These are phyloP conservation scores for Odobenus rosmarus DNA, from an alignment of 2,113 vertebrate genomes.

Conservation along the genomic window DNA sequence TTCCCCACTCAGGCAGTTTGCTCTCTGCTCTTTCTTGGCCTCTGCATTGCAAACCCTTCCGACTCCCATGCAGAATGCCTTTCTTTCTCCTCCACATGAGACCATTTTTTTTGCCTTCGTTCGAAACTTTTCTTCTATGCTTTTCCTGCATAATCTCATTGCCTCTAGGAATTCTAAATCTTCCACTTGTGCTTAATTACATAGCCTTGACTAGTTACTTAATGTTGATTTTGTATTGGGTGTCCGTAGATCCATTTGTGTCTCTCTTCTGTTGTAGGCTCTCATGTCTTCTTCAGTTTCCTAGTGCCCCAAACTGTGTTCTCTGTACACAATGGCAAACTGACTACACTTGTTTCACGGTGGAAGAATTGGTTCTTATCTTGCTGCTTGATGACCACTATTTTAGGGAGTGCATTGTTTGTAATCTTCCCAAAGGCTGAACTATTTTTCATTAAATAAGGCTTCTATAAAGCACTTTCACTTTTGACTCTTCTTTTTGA, in stretches of 20 bases:
- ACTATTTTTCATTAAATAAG: neutral
- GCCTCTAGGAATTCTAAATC: neutral
- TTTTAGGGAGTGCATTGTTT: neutral
- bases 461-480: neutral
- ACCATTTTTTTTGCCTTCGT: neutral
- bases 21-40: neutral
- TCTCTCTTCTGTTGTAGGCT: neutral
- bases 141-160: neutral
- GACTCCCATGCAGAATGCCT: rapidly evolving
- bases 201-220: neutral
- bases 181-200: neutral
- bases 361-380: neutral
- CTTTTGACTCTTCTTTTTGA: neutral
- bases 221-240: neutral
- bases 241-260: rapidly evolving
- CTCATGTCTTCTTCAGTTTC: neutral
- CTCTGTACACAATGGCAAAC: neutral
- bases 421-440: neutral
- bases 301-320: rapidly evolving
- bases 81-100: neutral
- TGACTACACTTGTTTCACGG: neutral
- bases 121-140: neutral
- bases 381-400: neutral
- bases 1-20: neutral
- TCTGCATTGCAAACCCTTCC: neutral